Base-by-base conservation (phyloP, 92 coral and sea anemone genomes). In the Heteractis magnifica region DNA sequence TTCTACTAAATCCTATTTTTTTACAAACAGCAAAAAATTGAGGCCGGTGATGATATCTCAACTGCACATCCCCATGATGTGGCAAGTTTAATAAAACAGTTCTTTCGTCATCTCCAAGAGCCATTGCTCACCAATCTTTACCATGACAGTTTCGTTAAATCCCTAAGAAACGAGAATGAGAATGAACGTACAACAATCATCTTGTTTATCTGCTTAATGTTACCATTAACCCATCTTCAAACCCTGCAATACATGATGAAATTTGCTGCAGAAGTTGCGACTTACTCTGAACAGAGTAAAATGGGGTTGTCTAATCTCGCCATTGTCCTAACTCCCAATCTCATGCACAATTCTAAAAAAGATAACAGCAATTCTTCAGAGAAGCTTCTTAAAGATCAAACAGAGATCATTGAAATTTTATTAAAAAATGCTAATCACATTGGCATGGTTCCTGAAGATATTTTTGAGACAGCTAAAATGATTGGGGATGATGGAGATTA, bases 51-150 rank as follows among this genome's bases (percentile, higher is more conserved):
- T 44, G 86, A 82, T 75, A 78, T 96, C 51, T 68, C 89, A 2
- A 88, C 88, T 65, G 99, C 89, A 10, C 98, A 94, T 77, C 93
- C 99, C 16, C 99, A 96, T 55, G 99, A 96, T 83, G 98, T 96
- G 16, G 98, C 99, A 72, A 94, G 99, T 85, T 81, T 96, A 87
- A 55, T 96, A 56, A 96, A 96, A 60, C 99, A 94, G 90, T 96
- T 96, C 86, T 96, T 96, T 56, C 95, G 99, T 10, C 94, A 92
- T 72, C 89, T 96, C 9, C 99, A 98, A 49, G 98, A 96, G 65
- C 98, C 99, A 50, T 88, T 96, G 11, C 90, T 96, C 52, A 96
- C 99, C 26, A 94, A 86, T 80, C 92, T 86, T 41, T 91, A 92
- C 50, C 98, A 94, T 82, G 98, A 96, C 70, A 87, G 93, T 81